Evolutionary conservation across 2,888 invertebrate genomes (phyloP), one percentile per base, ranked within the genome.

Genomic region (Syrista parreyssii): DNA sequence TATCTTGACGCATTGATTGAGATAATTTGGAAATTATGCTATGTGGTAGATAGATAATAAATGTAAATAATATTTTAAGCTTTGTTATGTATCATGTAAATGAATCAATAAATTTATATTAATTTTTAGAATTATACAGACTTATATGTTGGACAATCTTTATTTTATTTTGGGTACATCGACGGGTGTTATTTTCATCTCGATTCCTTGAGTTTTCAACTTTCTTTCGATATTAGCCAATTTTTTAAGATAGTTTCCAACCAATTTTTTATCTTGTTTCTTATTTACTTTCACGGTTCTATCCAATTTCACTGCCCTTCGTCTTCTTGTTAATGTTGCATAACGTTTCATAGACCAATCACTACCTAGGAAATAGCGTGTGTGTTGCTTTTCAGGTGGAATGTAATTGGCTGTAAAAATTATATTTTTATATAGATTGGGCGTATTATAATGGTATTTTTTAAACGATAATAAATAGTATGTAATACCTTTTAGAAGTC

Each of bases 401-500:
- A 96, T 94, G 84, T 93, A 95, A 12, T 93, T 92, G 78, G 95
- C 96, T 95, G 88, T 76, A 93, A 93, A 76, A 78, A 80, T 75
- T 78, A 77, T 33, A 77, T 77, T 77, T 55, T 30, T 33, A 23
- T 36, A 31, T 40, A 11, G 34, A 55, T 55, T 6, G 9, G 6
- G 15, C 15, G 73, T 3, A 9, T 71, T 68, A 68, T n/a, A 72
- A n/a, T 68, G 31, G 73, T 33, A 68, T 73, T 74, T 78, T 76
- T 4, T 23, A 32, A 12, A 73, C 55, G 15, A 23, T 31, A 55
- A 23, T 31, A 32, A 78, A 73, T 75, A n/a, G 68, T 71, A 35
- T 35, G 34, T 86, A 91, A 91, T 93, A 96, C 97, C 96, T 93
- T 97, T 97, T 12, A 99, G 92, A 68, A 98, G 92, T 89, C 96